Evolutionary conservation across 1,140 invertebrate genomes (phyloP).

Genomic region (Drosophila tropicalis): DNA sequence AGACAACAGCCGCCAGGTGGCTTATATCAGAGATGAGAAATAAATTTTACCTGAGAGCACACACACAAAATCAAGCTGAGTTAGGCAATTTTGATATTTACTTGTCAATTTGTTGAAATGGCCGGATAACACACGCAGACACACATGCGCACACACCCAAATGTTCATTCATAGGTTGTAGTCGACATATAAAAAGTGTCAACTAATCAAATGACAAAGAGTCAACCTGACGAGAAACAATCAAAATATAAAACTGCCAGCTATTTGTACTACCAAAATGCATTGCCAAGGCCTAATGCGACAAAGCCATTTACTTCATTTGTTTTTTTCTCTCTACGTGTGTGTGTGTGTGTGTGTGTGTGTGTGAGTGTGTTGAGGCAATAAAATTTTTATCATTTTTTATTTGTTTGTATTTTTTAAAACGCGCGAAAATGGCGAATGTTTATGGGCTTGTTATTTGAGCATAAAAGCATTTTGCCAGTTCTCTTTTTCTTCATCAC

Average conservation of each 20-base stretch:
- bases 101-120: conserved; percentile 24
- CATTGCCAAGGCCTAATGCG: conserved; percentile 57
- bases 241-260: conserved; percentile 73
- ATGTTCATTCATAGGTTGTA: conserved; percentile 32
- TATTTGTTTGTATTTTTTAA: conserved; percentile 50
- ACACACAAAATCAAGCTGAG: background rate
- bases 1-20: background rate
- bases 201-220: conserved; percentile 72
- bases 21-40: background rate
- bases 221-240: conserved; percentile 41
- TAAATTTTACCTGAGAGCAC: background rate
- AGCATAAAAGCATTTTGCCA: conserved; percentile 70
- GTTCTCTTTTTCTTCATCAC: conserved; percentile 2
- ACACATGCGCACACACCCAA: conserved; percentile 3
- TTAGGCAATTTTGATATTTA: conserved; percentile 31
- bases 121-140: conserved; percentile 2
- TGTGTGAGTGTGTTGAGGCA: conserved; percentile 31
- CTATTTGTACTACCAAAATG: conserved; percentile 59
- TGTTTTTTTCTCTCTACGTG: conserved; percentile 31
- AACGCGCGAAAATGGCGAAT: conserved; percentile 72
- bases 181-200: conserved; percentile 65
- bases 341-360: background rate
- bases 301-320: conserved; percentile 77
- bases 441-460: conserved; percentile 79
- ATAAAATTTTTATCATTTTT: conserved; percentile 81